Evolutionary conservation across 2,888 invertebrate species (phyloP).

Genomic region (Ophion slaviceki): DNA sequence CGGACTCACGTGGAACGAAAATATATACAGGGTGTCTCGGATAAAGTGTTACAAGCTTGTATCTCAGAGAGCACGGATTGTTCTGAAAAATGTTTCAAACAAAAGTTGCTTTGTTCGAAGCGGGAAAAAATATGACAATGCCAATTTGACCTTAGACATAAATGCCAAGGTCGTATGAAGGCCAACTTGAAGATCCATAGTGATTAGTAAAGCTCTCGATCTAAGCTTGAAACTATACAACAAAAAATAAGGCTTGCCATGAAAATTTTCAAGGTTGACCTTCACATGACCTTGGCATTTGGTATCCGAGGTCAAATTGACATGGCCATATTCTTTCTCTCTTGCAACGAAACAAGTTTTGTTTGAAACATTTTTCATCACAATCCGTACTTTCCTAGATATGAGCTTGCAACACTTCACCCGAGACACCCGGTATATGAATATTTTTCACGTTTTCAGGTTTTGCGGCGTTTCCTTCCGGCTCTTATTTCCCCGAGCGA

Average conservation of each 20-base stretch:
- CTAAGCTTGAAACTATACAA: too few species aligned
- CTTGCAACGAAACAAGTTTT: not conserved
- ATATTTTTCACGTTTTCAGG: not conserved
- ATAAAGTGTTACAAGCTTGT: not conserved
- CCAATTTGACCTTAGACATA: too few species aligned
- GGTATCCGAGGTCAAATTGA: not conserved
- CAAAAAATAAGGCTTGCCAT: too few species aligned
- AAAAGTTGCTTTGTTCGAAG: not conserved
- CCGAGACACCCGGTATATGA: not conserved
- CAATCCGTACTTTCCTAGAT: not conserved
- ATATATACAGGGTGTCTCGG: not conserved
- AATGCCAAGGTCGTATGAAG: too few species aligned
- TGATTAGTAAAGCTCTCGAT: too few species aligned
- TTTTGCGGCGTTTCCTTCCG: constrained; percentile 30
- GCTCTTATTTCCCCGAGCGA: constrained; percentile 29
- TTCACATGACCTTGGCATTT: not conserved
- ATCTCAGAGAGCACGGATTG: not conserved
- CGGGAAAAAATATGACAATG: too few species aligned
- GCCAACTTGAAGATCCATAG: too few species aligned
- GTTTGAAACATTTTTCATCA: not conserved
- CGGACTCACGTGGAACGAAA: not conserved
- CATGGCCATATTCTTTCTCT: not conserved
- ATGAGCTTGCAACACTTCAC: not conserved
- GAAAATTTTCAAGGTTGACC: not conserved
- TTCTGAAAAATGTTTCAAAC: not conserved